phyloP scores from a whole-genome alignment of 2,888 invertebrate species.

The Tanypteryx hageni region DNA sequence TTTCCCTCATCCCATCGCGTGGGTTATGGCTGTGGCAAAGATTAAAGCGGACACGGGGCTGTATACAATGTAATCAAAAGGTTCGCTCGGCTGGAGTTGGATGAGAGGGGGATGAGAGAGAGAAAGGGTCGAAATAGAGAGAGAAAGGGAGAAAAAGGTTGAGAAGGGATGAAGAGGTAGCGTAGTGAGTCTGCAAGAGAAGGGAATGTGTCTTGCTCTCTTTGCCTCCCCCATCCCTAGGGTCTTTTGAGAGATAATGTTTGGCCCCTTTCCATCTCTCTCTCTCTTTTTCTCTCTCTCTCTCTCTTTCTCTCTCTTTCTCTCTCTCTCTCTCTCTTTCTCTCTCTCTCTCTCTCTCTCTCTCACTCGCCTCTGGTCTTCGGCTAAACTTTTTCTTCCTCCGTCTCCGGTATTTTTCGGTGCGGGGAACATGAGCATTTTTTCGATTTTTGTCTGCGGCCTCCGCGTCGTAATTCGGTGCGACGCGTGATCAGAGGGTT shows the following conservation, averaged over 20 bases:
- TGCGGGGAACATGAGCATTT: background rate
- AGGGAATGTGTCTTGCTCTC: no score
- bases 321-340: no score
- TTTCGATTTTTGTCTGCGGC: background rate
- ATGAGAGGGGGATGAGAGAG: background rate
- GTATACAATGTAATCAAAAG: conserved; percentile 19
- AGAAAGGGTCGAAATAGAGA: background rate
- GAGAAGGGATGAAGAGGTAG: background rate
- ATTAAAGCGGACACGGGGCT: conserved; percentile 1
- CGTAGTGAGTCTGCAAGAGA: background rate
- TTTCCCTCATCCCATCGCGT: background rate
- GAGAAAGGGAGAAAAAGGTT: no score
- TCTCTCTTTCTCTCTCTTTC: no score
- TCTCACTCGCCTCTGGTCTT: conserved; percentile 2
- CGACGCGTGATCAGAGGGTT: background rate
- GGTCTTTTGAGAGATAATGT: no score
- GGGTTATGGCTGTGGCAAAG: background rate
- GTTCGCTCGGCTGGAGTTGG: no score
- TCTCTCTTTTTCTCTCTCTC: no score
- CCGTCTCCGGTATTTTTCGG: background rate
- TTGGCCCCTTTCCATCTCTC: no score
- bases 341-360: background rate
- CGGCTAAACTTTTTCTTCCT: background rate
- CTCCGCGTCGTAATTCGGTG: background rate
- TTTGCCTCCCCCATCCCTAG: no score